Conservation (phyloP, 1,140 invertebrate genomes). For the Bombus difficillimus region DNA sequence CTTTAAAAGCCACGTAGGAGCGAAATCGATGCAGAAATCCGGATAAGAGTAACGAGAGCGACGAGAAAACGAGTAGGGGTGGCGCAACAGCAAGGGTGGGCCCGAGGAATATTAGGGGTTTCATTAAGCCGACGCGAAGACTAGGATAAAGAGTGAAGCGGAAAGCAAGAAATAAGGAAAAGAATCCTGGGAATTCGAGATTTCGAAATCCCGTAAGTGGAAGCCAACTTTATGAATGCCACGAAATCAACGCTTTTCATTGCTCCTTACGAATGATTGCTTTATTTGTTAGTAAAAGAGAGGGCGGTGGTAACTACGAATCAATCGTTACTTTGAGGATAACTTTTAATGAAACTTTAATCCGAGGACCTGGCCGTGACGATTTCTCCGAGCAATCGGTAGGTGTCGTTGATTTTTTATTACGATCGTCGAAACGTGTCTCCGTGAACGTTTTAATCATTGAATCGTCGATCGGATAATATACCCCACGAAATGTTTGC, state of each 20-base stretch:
- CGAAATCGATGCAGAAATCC: not conserved
- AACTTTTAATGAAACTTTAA: conserved; percentile 38
- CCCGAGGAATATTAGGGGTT: conserved; percentile 38
- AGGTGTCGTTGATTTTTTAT: not conserved
- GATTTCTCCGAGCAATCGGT: not conserved
- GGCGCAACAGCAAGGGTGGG: not conserved
- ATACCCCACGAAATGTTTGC: not conserved
- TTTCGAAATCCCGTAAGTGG: conserved; percentile 41
- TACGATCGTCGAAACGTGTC: not conserved
- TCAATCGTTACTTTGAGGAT: conserved; percentile 22
- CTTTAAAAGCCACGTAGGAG: conserved; percentile 14
- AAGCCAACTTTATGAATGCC: conserved; percentile 45
- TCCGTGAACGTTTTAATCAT: not conserved
- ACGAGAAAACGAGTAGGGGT: not conserved
- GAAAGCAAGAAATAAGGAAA: conserved; percentile 8
- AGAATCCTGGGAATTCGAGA: conserved; percentile 42
- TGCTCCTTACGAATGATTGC: conserved; percentile 39
- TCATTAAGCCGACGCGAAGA: conserved; percentile 41
- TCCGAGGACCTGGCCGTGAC: not conserved
- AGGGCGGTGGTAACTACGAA: not conserved
- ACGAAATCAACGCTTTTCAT: conserved; percentile 22
- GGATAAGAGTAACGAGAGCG: not conserved
- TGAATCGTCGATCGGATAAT: not conserved
- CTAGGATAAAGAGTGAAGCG: conserved; percentile 25
- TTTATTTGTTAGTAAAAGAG: conserved; percentile 20